These are phyloP conservation scores for Latrodectus elegans DNA, from an alignment of 2,888 invertebrate genomes.

Conservation along the genomic window DNA sequence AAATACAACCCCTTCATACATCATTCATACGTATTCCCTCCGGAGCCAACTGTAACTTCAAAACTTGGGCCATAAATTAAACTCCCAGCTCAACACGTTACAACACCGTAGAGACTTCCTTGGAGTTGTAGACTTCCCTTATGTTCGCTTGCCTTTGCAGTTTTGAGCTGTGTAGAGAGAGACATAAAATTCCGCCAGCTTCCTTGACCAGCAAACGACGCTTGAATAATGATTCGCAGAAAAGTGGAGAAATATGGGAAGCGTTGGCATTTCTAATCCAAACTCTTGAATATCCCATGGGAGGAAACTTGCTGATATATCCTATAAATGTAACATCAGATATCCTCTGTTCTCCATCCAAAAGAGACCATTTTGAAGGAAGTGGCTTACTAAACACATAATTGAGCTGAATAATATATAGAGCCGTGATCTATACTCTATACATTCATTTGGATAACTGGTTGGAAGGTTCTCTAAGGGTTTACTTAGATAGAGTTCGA, in stretches of 20 bases:
- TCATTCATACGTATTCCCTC: not conserved
- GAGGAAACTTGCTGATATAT: not conserved
- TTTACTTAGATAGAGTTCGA: no score
- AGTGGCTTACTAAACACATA: no score
- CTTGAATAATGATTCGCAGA: constrained; percentile 2
- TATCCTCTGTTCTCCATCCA: not conserved
- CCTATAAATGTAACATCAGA: not conserved
- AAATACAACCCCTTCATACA: not conserved
- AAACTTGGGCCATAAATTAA: constrained; percentile 26
- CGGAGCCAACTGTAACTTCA: not conserved
- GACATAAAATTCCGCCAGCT: constrained; percentile 5
- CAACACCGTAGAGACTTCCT: constrained; percentile 14
- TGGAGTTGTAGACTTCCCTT: not conserved
- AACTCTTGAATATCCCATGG: constrained; percentile 5
- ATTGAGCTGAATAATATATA: no score
- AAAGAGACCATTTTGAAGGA: no score
- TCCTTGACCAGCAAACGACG: not conserved
- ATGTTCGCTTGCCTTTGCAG: not conserved
- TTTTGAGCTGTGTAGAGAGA: not conserved
- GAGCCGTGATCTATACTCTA: no score
- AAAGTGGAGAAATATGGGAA: not conserved
- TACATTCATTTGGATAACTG: no score
- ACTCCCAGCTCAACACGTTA: constrained; percentile 9
- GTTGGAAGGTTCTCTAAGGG: no score
- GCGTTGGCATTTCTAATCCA: not conserved